Base-by-base conservation (phyloP, 2,113 vertebrate species). In the Mesoclemmys tuberculata region DNA sequence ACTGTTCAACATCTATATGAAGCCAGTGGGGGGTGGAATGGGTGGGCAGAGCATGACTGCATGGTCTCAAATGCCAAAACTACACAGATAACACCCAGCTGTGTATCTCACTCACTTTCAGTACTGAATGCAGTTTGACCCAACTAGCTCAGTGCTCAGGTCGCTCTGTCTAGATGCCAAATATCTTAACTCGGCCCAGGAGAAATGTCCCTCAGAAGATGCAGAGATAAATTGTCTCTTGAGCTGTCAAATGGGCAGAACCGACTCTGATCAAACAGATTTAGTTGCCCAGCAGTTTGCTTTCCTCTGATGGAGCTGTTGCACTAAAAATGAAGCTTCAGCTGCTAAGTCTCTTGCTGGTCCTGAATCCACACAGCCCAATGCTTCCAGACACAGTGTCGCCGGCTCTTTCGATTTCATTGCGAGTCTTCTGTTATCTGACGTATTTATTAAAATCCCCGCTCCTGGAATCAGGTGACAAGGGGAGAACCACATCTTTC, bases 21-120 rank as follows among this genome's bases (percentile, higher is more conserved):
- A 89, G 52, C 29, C 92, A 83, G 51, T 80, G 92, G 90, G 91
- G 82, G 89, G 82, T 92, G 83, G 71, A 89, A 44, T 10, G 22
- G 10, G 38, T 21, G 90, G 89, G 90, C 51, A 52, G 38, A 84
- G 81, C 61, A 93, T 80, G 87, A 93, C 48, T 52, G 80, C 21
- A 13, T 44, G 24, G 71, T 44, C 41, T 44, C 82, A 89, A 88
- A 92, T n/a, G 44, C 24, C 82, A 89, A 9, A 46, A 92, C 74
- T 3, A 27, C 71, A 78, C 52, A 84, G 31, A 58, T 16, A 64
- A 38, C 3, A 11, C n/a, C 55, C 51, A 9, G 41, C 78, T 87
- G 4, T 55, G 10, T 44, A 51, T 83, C 54, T 88, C 61, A n/a
- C 31, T 93, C 82, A 5, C 6, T 64, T 55, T 51, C 38, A 61